Base-by-base conservation (phyloP, 2,797 vertebrate genomes). In the Etheostoma perlongum region DNA sequence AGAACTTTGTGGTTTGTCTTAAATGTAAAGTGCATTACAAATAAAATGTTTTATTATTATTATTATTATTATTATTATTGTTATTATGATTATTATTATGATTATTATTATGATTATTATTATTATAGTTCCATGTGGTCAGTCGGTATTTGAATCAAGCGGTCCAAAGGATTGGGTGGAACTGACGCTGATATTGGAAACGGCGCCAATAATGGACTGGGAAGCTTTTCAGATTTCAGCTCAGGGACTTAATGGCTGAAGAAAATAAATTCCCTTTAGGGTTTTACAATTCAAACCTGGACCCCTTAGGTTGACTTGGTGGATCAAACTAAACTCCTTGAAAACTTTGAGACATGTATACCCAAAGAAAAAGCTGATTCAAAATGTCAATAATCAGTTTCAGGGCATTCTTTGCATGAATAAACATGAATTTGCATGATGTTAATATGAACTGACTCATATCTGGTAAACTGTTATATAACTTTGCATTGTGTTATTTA, bases 401-500 rank as follows among this genome's bases (percentile, higher is more conserved):
- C 52, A 66, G 64, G 58, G 54, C 16, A 9, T 44, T 52, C 13
- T 60, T 78, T 67, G 49, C 52, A 58, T 30, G 60, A 72, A 64
- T 54, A 52, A 55, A 40, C 36, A 47, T 47, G 51, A 68, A 74
- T 75, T 57, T 60, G 36, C 70, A 62, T 78, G 76, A 73, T 75
- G 67, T 52, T 76, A 74, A 77, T 67, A 42, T 69, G 62, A 48
- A 46, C 67, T 72, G 82, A 90, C 76, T 85, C 81, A 78, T 68
- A 83, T 89, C 77, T 87, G 79, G n/a, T 85, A 57, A 84, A 72
- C 52, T 36, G 58, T 90, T 87, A 66, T 75, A 78, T 66, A 91
- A 89, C 68, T 61, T 79, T 77, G 74, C 75, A 79, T 88, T 82
- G 81, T 84, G 83, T 85, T 90, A 36, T 85, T 86, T 79, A 85